phyloP scores from a whole-genome alignment of 2,113 vertebrate species.

The Anoplopoma fimbria region DNA sequence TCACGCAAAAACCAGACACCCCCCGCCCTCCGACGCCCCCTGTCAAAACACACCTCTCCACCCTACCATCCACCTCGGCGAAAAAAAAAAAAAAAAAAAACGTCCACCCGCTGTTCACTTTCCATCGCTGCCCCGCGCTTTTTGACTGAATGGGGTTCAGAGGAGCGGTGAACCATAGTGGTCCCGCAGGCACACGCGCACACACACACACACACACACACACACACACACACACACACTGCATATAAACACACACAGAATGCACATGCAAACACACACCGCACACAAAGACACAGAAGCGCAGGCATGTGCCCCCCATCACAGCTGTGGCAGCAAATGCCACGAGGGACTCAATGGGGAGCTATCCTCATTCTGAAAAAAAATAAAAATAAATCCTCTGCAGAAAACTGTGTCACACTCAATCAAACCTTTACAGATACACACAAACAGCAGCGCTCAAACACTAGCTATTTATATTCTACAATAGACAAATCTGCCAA shows the following conservation, averaged over 20 bases:
- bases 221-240: constrained; percentile 19
- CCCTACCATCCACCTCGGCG: constrained; percentile 1
- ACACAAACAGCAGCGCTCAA: constrained; percentile 13
- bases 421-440: constrained; percentile 12
- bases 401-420: constrained; percentile 25
- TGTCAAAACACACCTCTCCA: constrained; percentile 26
- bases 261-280: constrained; percentile 30
- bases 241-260: constrained; percentile 34
- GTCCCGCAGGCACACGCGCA: constrained; percentile 1
- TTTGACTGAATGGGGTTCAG: constrained; percentile 62
- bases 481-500: constrained; percentile 15
- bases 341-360: constrained; percentile 45
- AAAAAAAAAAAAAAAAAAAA: no score
- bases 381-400: neutral
- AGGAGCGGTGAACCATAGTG: constrained; percentile 51
- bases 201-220: constrained; percentile 32
- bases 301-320: constrained; percentile 55
- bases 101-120: constrained; percentile 47
- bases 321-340: constrained; percentile 57
- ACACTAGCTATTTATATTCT: neutral
- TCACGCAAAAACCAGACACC: constrained; percentile 43
- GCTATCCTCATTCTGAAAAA: constrained; percentile 40
- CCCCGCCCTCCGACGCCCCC: constrained; percentile 11
- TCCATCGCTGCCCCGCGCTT: constrained; percentile 38
- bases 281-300: neutral